A percentile compares a stretch with the other conserved stretches of the same genome.
Evolutionary conservation across 2,797 vertebrate species (phyloP).

Genomic region (Cyclura pinguis): DNA sequence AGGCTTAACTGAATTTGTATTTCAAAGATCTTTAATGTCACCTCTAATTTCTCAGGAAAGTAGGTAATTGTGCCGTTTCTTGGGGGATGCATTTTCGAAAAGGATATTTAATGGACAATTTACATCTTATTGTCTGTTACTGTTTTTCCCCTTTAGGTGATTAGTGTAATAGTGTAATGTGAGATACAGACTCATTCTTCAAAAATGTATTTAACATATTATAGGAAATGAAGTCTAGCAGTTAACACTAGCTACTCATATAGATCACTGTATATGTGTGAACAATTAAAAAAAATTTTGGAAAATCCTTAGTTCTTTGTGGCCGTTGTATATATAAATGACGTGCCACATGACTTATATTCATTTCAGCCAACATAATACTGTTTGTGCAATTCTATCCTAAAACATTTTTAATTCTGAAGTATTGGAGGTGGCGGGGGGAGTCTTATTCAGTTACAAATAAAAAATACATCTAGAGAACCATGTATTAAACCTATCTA

Average conservation of each 20-base stretch:
- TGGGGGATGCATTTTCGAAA: background rate
- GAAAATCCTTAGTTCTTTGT: background rate
- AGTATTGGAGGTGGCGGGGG: background rate
- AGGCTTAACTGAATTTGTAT: background rate
- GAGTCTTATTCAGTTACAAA: conserved; percentile 49
- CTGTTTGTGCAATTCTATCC: background rate
- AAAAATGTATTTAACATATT: background rate
- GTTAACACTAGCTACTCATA: background rate
- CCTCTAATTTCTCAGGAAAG: background rate
- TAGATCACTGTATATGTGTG: background rate
- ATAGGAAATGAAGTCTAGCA: no score
- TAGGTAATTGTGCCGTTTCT: background rate
- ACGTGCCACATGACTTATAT: background rate
- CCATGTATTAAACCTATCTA: conserved; percentile 65
- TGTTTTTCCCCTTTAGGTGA: no score
- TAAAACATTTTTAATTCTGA: conserved; percentile 31
- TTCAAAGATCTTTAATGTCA: background rate
- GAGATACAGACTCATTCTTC: background rate
- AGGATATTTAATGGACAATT: background rate
- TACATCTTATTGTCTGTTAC: no score
- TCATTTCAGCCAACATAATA: background rate
- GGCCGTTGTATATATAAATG: background rate
- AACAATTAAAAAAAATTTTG: background rate
- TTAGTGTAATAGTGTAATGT: background rate
- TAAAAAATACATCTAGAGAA: conserved; percentile 70